A percentile compares a stretch with the other conserved stretches of the same genome.
These are phyloP conservation scores for Plagiodera versicolora DNA, from an alignment of 2,888 invertebrate species.

Conservation along the genomic window DNA sequence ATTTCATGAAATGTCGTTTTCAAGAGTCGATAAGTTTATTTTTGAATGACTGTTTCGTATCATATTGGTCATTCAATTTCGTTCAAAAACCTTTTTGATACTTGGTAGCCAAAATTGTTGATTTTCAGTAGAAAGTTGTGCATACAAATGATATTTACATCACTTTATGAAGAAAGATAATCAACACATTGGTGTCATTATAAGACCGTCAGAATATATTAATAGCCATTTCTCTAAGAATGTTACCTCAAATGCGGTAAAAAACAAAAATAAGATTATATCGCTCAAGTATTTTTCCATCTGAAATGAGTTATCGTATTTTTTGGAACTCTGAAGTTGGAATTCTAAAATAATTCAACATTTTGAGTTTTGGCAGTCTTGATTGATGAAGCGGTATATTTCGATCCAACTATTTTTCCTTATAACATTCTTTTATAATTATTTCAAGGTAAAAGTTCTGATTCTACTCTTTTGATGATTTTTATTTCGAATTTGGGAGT, in stretches of 20 bases:
- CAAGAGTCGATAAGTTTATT: too few relatives aligned
- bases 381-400: background rate
- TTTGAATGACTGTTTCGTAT: too few relatives aligned
- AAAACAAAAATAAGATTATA: background rate
- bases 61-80: too few relatives aligned
- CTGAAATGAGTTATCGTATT: background rate
- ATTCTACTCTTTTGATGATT: background rate
- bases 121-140: too few relatives aligned
- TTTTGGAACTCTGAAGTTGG: background rate
- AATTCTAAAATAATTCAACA: background rate
- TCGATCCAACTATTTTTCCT: background rate
- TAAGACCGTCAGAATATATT: background rate
- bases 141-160: too few relatives aligned
- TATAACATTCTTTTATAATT: background rate
- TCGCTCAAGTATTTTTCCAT: background rate
- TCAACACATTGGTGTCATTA: too few relatives aligned
- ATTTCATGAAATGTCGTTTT: too few relatives aligned
- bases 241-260: background rate
- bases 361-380: background rate
- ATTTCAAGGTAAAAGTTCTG: background rate
- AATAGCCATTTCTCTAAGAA: background rate
- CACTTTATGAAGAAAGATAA: too few relatives aligned
- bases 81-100: too few relatives aligned
- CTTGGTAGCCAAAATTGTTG: too few relatives aligned
- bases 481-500: too few relatives aligned